Evolutionary conservation across 2,797 vertebrate species (phyloP), one percentile per base, ranked within the genome.

Genomic region (Sebastes diaconus): DNA sequence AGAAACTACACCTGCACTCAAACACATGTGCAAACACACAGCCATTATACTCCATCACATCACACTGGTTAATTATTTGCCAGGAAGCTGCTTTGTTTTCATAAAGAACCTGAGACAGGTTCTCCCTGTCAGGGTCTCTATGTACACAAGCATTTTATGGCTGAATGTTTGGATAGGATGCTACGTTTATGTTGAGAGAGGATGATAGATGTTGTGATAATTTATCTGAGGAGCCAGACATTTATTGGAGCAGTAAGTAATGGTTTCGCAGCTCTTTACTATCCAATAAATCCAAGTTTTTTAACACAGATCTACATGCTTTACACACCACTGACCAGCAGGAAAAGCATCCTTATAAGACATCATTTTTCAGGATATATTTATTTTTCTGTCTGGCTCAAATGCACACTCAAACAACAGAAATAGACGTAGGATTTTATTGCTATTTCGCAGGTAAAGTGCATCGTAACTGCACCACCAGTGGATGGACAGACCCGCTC

Each of bases 401-500:
- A 7, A 61, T 24, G 5, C 13, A 39, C 20, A 22, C 2, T 11
- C 5, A 24, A 29, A 12, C 25, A 63, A 13, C 11, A 52, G 30
- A 1, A 4, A 58, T 18, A 50, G 2, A 58, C 0, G 0, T 0
- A 12, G 13, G 11, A 66, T 63, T 13, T 65, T 46, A 2, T 59
- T 58, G 27, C 32, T 68, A 3, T 84, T 79, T 80, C 80, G 13
- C 92, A 97, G 97, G 96, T 59, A 94, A 90, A 84, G 90, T 97
- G 65, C 93, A 95, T 81, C 94, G 97, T 18, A 98, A 97, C 90
- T 98, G 97, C 75, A 97, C 97, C 0, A 90, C 66, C 0, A 69
- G 81, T 0, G 97, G 97, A 75, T 98, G 97, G 97, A 96, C 97
- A 1, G 95, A 96, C 11, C 88, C 88, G 0, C 97, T 97, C 11